A percentile compares a stretch with the other conserved stretches of the same genome.
Evolutionary conservation across 2,797 vertebrate genomes (phyloP).

Genomic region (Hypotaenidia philippensis): DNA sequence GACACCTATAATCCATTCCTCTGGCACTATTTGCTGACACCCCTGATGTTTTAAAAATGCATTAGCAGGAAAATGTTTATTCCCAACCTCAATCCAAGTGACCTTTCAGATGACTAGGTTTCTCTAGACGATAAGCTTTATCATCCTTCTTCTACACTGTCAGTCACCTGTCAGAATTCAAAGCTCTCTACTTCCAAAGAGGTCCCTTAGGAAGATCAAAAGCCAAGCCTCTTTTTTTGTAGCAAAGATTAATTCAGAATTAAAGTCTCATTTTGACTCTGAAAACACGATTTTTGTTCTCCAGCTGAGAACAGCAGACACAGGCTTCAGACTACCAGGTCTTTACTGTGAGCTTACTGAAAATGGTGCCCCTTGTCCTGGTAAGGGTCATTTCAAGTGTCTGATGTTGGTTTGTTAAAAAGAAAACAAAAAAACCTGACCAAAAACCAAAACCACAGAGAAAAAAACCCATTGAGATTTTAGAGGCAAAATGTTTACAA

Average conservation of each 20-base stretch:
- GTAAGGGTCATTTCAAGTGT: neutral
- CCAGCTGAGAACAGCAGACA: neutral
- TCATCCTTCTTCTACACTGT: neutral
- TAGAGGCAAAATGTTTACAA: neutral
- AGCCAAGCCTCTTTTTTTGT: neutral
- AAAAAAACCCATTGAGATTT: neutral
- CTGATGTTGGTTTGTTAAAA: neutral
- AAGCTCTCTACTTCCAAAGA: conserved; percentile 15
- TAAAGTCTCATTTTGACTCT: neutral
- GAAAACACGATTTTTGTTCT: neutral
- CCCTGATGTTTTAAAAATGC: neutral
- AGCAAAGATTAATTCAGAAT: conserved; percentile 13
- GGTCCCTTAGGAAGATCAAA: conserved; percentile 36
- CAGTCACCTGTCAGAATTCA: conserved; percentile 28
- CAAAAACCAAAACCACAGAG: neutral
- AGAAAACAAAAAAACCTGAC: neutral
- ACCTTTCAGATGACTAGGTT: neutral
- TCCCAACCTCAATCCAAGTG: neutral
- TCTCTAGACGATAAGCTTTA: neutral
- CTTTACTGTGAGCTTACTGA: neutral
- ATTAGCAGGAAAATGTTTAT: conserved; percentile 6
- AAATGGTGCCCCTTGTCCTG: neutral
- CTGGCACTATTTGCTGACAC: neutral
- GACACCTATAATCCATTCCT: neutral
- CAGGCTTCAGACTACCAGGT: neutral